Percentiles rank a stretch among this genome's conserved stretches.
phyloP scores from a whole-genome alignment of 2,888 invertebrate genomes.

The Melipona bicolor region DNA sequence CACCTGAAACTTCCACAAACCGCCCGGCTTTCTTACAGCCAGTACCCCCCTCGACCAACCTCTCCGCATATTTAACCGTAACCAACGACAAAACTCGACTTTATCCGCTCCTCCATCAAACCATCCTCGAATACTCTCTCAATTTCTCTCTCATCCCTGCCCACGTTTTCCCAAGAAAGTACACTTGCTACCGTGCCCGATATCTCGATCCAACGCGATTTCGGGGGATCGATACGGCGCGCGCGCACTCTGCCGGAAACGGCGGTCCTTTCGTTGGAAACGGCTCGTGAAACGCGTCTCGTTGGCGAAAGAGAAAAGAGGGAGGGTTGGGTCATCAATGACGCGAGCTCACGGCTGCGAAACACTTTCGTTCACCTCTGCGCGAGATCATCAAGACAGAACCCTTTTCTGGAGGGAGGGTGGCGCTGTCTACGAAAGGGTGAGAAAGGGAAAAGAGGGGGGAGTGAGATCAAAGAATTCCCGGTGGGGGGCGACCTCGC shows the following conservation, averaged over 20 bases:
- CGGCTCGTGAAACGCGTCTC: conserved; percentile 16
- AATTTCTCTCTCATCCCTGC: neutral
- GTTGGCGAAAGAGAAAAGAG: neutral
- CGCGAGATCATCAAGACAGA: conserved; percentile 28
- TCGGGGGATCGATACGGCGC: neutral
- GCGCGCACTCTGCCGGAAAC: no score
- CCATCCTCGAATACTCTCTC: no score
- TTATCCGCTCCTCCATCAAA: neutral
- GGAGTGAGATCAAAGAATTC: conserved; percentile 59
- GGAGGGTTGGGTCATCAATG: conserved; percentile 28
- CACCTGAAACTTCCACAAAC: neutral
- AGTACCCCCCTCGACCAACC: neutral
- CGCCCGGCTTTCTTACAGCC: no score
- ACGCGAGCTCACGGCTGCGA: conserved; percentile 11
- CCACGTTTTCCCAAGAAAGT: neutral
- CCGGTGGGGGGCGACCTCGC: conserved; percentile 37
- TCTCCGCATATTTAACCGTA: neutral
- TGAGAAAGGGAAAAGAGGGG: neutral
- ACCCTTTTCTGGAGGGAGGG: neutral
- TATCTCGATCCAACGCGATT: neutral
- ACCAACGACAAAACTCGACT: neutral
- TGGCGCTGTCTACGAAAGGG: neutral
- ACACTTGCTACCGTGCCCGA: neutral
- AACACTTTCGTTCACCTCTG: conserved; percentile 23
- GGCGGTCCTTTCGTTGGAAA: neutral